Conservation (phyloP, 2,113 vertebrate species). For the Chamaetylas fuelleborni region DNA sequence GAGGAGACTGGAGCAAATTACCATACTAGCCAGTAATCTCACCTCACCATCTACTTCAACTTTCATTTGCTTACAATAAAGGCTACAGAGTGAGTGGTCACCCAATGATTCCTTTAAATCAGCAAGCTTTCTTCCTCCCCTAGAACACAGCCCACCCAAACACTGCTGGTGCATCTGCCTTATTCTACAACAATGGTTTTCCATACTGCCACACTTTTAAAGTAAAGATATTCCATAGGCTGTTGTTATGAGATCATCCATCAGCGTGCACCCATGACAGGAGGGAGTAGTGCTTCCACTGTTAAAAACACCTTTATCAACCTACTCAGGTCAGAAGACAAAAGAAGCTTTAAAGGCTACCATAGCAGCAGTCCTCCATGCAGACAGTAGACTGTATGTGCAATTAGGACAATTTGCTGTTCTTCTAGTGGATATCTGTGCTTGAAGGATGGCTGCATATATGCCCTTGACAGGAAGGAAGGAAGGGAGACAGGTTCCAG, state of each 20-base stretch:
- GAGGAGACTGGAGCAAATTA: not conserved
- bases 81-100: not conserved
- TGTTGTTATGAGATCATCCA: not conserved
- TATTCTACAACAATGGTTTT: not conserved
- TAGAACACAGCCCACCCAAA: not conserved
- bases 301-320: not conserved
- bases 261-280: not conserved
- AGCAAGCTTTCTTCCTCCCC: not conserved
- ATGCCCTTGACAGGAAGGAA: not conserved
- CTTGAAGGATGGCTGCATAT: not conserved
- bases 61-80: not conserved
- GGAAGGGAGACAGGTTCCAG: not conserved
- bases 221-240: not conserved
- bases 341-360: not conserved
- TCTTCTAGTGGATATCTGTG: not conserved
- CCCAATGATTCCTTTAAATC: not conserved
- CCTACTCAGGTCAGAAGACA: not conserved
- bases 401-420: not conserved
- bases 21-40: not conserved
- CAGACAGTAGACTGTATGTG: not conserved
- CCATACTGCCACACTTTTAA: not conserved
- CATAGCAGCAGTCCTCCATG: not conserved
- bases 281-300: not conserved
- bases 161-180: not conserved
- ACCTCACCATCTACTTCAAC: not conserved